Base-by-base conservation (phyloP, 2,888 invertebrate genomes). In the Torymus texanus region DNA sequence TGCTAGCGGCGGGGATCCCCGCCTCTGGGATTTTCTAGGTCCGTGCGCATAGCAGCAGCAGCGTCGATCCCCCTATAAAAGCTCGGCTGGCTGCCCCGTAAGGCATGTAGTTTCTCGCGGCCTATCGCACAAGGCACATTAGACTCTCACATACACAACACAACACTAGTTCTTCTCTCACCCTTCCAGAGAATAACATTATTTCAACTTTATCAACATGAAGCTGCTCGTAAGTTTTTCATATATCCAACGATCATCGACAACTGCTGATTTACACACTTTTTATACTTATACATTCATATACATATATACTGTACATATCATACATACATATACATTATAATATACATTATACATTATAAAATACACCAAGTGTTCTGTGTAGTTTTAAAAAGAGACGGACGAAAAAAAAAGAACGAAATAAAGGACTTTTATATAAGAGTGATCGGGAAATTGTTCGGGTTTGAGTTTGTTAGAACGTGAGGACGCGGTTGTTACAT, bases 191-290 rank as follows among this genome's bases (percentile, higher is more conserved):
- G 14, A 62, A 41, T 29, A 53, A 74, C 55, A 61, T 53, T 2
- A 61, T 12, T 41, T 5, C 56, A 12, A 53, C 50, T 86, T 86
- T 79, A 83, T 83, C 83, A 87, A 82, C 85, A 90, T 90, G 90
- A 89, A 90, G 86, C 84, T 90, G 85, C 84, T 89, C 86, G 90
- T 90, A 90, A 90, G 90, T 90, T 75, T 80, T 72, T 51, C 8
- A 29, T 18, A 12, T 5, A 56, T 56, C 11, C 18, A 18, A 21
- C 12, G 2, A 61, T 5, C 14, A 1, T 29, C 14, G 21, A 59
- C 24, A 2, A 21, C 21, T 21, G 59, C 68, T 0, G 2, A 4
- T 24, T 4, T 14, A 63, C 63, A 18, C 65, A 29, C 18, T n/a
- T 0, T 13, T 16, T 12, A 41, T 21, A 18, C 55, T 21, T 21